Conservation (phyloP, 2,888 invertebrate species). For the Sepioteuthis lessoniana region DNA sequence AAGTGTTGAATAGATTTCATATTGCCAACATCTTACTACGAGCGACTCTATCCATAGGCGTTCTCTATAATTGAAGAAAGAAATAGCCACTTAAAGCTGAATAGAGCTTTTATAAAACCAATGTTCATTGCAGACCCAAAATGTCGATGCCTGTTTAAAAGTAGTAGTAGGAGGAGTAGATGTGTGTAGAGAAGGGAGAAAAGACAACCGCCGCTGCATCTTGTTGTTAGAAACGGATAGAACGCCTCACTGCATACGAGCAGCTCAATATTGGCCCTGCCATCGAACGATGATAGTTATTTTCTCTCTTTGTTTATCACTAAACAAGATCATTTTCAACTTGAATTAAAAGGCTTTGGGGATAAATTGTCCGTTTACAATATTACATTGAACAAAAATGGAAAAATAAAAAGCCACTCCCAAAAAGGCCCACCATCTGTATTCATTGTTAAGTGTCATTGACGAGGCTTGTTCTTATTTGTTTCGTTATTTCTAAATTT, state of each 20-base stretch:
- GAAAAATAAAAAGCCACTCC: neutral
- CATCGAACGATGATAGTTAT: neutral
- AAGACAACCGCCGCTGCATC: too few species aligned
- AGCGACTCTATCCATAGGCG: neutral
- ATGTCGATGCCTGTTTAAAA: neutral
- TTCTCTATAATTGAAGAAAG: neutral
- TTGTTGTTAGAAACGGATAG: neutral
- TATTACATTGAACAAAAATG: neutral
- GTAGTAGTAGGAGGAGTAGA: neutral
- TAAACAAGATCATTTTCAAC: neutral
- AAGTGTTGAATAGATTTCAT: too few species aligned
- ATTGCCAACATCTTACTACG: neutral
- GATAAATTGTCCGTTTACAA: constrained; percentile 18
- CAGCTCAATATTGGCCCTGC: neutral
- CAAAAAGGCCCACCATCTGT: neutral
- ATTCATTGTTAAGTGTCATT: neutral
- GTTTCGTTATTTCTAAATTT: neutral
- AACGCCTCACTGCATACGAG: neutral
- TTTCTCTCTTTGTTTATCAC: neutral
- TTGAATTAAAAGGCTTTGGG: neutral
- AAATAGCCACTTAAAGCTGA: neutral
- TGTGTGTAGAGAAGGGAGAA: neutral
- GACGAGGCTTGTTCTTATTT: neutral
- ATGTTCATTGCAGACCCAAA: neutral
- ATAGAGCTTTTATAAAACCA: neutral